A percentile compares a stretch with the other conserved stretches of the same genome.
These are phyloP conservation scores for Dendroctonus ponderosae DNA, from an alignment of 1,140 invertebrate genomes.

Conservation along the genomic window DNA sequence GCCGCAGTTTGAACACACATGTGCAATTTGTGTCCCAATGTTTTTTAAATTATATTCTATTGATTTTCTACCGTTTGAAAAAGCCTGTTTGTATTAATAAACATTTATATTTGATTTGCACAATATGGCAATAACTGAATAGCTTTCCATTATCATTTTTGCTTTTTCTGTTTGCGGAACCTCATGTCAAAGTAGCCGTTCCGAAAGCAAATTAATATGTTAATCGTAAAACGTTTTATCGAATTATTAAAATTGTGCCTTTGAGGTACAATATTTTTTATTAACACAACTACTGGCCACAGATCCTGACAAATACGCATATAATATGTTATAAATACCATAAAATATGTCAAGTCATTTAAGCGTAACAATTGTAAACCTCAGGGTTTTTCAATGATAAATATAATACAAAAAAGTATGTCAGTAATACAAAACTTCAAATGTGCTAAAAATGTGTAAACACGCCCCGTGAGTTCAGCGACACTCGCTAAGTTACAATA, in stretches of 20 bases:
- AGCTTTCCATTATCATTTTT: not conserved
- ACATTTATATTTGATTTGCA: not conserved
- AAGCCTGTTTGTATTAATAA: not conserved
- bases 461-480: not conserved
- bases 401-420: not conserved
- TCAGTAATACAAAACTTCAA: not conserved
- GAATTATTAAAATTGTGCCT: too few species aligned
- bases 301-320: too few species aligned
- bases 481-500: not conserved
- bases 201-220: too few species aligned
- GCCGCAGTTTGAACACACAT: not conserved
- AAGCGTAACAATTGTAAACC: not conserved
- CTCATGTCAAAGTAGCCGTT: too few species aligned
- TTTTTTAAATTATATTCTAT: constrained; percentile 2
- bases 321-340: too few species aligned
- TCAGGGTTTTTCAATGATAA: not conserved
- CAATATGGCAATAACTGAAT: too few species aligned
- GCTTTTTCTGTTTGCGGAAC: not conserved
- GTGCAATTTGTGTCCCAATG: not conserved
- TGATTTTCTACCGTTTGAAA: not conserved
- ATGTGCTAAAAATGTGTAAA: not conserved
- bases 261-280: too few species aligned
- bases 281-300: too few species aligned
- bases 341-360: not conserved
- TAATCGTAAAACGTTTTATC: too few species aligned